Evolutionary conservation across 2,888 invertebrate species (phyloP).

Genomic region (Eudemis profundana): DNA sequence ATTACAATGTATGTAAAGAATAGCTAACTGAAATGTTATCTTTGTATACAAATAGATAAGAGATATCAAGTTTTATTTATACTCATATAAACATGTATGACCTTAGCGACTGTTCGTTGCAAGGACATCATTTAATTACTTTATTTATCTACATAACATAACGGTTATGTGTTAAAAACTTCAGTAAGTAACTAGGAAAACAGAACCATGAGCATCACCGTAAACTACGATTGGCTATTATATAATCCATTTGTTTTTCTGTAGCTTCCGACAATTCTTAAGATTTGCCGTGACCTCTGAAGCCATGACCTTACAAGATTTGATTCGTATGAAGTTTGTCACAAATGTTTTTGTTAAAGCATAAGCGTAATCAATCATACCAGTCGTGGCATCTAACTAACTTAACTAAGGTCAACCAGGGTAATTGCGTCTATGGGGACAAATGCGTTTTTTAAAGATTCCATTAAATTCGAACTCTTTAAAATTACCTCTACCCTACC

Average conservation of each 20-base stretch:
- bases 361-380: too few species aligned
- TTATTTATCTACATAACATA: constrained; percentile 33
- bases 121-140: constrained; percentile 53
- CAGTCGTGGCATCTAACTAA: too few species aligned
- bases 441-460: too few species aligned
- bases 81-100: constrained; percentile 54
- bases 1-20: constrained; percentile 21
- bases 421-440: too few species aligned
- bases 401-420: too few species aligned
- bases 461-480: too few species aligned
- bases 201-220: neutral
- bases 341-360: neutral
- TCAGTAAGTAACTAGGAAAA: constrained; percentile 8
- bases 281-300: constrained; percentile 20
- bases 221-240: neutral
- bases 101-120: constrained; percentile 55
- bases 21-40: constrained; percentile 32
- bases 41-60: constrained; percentile 47
- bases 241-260: neutral
- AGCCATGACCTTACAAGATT: constrained; percentile 21
- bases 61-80: constrained; percentile 49
- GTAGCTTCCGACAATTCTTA: constrained; percentile 9
- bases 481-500: too few species aligned
- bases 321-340: neutral
- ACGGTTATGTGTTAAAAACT: constrained; percentile 14